Conservation (phyloP, 2,113 vertebrate genomes). For the Nothocercus nigrocapillus region DNA sequence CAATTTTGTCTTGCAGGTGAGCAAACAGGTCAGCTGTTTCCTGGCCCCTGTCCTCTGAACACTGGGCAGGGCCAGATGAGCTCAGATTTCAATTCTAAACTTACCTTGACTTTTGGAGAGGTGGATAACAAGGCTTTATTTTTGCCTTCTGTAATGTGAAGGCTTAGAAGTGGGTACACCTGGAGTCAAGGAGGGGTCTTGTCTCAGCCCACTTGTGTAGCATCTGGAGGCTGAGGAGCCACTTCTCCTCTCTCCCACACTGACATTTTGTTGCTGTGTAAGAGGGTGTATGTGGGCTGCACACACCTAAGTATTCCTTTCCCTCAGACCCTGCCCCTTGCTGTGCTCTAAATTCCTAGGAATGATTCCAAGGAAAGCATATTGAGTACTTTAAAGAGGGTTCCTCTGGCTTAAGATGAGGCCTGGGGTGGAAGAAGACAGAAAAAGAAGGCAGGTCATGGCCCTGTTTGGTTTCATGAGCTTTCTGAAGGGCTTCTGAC, state of each 20-base stretch:
- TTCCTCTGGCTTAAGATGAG: conserved; percentile 35
- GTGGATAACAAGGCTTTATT: neutral
- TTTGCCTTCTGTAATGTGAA: neutral
- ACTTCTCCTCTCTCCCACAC: conserved; percentile 63
- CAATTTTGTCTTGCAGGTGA: conserved; percentile 9
- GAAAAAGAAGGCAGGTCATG: neutral
- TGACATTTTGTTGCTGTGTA: conserved; percentile 49
- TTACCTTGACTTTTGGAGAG: neutral
- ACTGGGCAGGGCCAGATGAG: neutral
- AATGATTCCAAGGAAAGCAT: conserved; percentile 10
- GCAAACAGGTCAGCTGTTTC: conserved; percentile 16
- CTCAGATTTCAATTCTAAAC: neutral
- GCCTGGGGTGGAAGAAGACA: neutral
- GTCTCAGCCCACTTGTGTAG: neutral
- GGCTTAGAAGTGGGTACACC: neutral
- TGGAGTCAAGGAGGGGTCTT: neutral
- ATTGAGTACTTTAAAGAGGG: neutral
- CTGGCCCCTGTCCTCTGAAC: neutral
- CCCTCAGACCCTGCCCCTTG: neutral
- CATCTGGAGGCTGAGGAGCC: conserved; percentile 28
- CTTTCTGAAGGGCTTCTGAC: neutral
- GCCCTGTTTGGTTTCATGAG: neutral
- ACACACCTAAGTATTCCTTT: neutral
- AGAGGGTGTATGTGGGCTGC: neutral
- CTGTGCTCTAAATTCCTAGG: neutral